Conservation (phyloP, 1,140 invertebrate genomes). For the Lineus longissimus region DNA sequence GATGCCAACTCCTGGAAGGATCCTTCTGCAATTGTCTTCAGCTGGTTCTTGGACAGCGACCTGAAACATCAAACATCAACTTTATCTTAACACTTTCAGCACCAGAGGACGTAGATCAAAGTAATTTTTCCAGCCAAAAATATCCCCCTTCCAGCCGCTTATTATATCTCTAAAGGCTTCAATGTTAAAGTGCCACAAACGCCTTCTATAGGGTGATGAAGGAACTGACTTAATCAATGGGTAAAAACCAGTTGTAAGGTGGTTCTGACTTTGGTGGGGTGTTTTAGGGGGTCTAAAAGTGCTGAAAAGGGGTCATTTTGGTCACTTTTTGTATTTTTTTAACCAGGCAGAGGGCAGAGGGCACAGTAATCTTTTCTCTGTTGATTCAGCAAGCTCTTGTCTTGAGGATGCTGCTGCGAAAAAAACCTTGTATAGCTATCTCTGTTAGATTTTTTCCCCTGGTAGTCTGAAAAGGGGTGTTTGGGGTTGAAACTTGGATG, state of each 20-base stretch:
- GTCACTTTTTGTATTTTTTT: no score
- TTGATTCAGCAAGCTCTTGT: no score
- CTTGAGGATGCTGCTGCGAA: no score
- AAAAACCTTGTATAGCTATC: no score
- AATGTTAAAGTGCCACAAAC: background rate
- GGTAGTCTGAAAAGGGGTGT: no score
- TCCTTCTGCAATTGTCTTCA: constrained; percentile 44
- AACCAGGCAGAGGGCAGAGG: no score
- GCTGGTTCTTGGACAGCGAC: constrained; percentile 34
- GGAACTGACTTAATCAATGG: background rate
- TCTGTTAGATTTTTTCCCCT: no score
- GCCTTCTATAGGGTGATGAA: background rate
- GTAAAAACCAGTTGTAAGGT: background rate
- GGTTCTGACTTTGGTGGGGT: background rate
- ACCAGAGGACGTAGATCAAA: background rate
- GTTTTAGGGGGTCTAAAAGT: no score
- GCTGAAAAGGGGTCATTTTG: no score
- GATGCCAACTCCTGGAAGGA: constrained; percentile 43
- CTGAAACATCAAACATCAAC: constrained; percentile 25
- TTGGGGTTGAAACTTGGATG: no score
- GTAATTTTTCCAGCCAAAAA: background rate
- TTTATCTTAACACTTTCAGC: constrained; percentile 7
- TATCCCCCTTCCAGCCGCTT: background rate
- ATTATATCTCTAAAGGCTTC: background rate
- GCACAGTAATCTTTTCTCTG: no score